Evolutionary conservation across 2,888 invertebrate genomes (phyloP), one percentile per base, ranked within the genome.

Genomic region (Thyatira batis): DNA sequence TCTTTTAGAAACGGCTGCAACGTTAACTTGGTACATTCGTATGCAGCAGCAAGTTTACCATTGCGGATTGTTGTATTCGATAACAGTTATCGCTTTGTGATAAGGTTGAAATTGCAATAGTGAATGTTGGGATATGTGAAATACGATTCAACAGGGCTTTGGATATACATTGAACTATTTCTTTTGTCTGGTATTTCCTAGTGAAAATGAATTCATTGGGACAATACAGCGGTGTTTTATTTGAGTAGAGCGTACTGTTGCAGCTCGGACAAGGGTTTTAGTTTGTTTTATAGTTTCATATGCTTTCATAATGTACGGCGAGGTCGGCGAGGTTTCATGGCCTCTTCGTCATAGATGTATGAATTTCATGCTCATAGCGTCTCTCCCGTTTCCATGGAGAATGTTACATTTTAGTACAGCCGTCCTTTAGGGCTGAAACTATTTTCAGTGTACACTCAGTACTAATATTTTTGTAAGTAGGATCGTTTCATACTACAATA

Each of bases 121-220:
- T 13, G 0, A 27, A 27, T 4, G 13, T 48, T 17, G 5, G 27
- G 20, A 20, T 10, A 27, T 1, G n/a, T 25, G 25, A 27, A 46
- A 28, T 27, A 48, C 17, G n/a, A 25, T 51, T 51, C 20, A 20
- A 20, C 11, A 23, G 45, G 48, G 48, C 48, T 48, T 27, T 48
- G 48, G 48, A 48, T 46, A 25, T 27, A 48, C 55, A 64, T 66
- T 55, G 68, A 55, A 67, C 55, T 67, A 53, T 67, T 71, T 69
- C 67, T 64, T 71, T 71, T 69, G 64, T 74, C 55, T 49, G 45
- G 53, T 54, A 62, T 69, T 69, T 71, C 63, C 59, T 58, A 65
- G 71, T 70, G 66, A 57, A 76, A 77, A 77, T 74, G 65, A 72
- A 78, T 77, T 70, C 61, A 65, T 63, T 53, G 54, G 60, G 61